Evolutionary conservation across 2,797 vertebrate species (phyloP).

Genomic region (Oceanodroma leucorhoa): DNA sequence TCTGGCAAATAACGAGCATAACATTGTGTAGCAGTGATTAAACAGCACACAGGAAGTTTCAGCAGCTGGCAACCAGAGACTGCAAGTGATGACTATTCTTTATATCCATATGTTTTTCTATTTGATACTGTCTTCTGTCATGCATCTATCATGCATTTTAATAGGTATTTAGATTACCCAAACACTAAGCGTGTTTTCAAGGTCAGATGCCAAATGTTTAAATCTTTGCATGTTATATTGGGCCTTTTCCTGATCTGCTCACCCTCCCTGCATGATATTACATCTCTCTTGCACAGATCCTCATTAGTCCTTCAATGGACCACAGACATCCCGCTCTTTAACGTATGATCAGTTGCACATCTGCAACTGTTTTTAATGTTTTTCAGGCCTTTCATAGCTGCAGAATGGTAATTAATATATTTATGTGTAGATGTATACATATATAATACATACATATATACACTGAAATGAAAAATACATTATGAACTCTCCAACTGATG

Average conservation of each 20-base stretch:
- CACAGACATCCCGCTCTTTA: neutral
- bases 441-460: neutral
- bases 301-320: neutral
- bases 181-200: neutral
- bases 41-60: neutral
- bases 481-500: neutral
- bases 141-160: neutral
- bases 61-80: neutral
- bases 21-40: neutral
- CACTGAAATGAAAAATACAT: neutral
- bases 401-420: neutral
- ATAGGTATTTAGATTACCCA: neutral
- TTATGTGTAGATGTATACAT: neutral
- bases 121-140: neutral
- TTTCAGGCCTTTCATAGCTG: neutral
- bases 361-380: neutral
- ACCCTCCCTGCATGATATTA: neutral
- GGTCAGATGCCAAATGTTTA: neutral
- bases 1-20: neutral
- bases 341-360: neutral
- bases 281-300: neutral
- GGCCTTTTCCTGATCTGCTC: neutral
- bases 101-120: neutral
- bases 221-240: neutral
- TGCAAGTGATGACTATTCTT: neutral